Evolutionary conservation across 2,888 invertebrate species (phyloP).

Genomic region (Poecilobothrus nobilitatus): DNA sequence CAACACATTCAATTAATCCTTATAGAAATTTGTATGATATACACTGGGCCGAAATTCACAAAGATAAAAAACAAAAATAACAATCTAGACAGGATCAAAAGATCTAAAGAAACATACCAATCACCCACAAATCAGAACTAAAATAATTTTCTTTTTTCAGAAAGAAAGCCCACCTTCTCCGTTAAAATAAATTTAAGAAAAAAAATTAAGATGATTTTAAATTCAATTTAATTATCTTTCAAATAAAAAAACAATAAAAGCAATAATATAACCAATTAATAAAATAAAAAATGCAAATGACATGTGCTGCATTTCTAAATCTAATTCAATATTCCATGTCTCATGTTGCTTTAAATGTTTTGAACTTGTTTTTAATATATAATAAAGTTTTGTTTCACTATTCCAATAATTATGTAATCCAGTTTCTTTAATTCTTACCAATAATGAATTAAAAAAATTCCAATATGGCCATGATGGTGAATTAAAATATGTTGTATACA

Average conservation of each 20-base stretch:
- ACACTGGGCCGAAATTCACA: no score
- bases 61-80: no score
- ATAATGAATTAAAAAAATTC: not conserved
- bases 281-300: not conserved
- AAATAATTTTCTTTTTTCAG: no score
- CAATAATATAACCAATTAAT: not conserved
- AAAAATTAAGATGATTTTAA: no score
- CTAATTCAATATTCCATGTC: not conserved
- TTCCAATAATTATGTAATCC: not conserved
- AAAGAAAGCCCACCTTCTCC: no score
- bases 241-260: not conserved
- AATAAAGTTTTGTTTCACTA: not conserved
- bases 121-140: no score
- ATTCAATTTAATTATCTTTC: not conserved
- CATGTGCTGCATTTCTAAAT: not conserved
- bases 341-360: not conserved
- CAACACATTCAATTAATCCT: no score
- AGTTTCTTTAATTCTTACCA: not conserved
- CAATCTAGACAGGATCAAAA: no score
- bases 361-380: not conserved
- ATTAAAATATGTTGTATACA: slow-evolving; percentile 4
- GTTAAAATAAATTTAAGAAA: no score
- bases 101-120: no score
- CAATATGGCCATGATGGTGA: not conserved
- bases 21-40: no score